phyloP scores from a whole-genome alignment of 2,113 vertebrate genomes.

The Myrmecophaga tridactyla region DNA sequence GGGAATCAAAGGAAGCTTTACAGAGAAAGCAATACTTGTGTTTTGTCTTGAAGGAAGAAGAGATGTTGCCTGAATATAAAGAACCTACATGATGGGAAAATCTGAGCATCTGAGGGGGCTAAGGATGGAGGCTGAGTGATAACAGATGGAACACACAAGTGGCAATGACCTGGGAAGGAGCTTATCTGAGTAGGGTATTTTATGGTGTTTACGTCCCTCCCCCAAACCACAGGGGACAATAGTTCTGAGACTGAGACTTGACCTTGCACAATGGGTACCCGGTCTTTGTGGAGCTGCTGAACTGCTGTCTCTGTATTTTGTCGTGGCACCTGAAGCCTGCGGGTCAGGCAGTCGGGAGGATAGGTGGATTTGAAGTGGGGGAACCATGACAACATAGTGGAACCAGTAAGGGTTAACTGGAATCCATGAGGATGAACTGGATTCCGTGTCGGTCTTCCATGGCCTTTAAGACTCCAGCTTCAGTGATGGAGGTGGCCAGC shows the following conservation, averaged over 20 bases:
- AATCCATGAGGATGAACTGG: no score
- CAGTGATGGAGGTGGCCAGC: not conserved
- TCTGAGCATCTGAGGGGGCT: not conserved
- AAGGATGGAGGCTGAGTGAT: not conserved
- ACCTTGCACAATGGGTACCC: not conserved
- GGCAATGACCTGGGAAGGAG: not conserved
- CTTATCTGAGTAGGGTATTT: not conserved
- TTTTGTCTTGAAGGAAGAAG: not conserved
- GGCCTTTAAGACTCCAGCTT: not conserved
- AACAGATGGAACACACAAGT: not conserved
- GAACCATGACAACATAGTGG: not conserved
- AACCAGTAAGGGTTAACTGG: not conserved
- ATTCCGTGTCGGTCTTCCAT: not conserved
- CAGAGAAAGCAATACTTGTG: not conserved
- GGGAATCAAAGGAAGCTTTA: not conserved
- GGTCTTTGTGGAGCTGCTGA: not conserved
- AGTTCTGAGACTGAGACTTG: not conserved
- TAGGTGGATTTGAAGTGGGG: not conserved
- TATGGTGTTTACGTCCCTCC: no score
- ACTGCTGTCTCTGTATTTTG: not conserved
- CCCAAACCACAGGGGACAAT: not conserved
- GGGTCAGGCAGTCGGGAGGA: not conserved
- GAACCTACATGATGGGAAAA: not conserved
- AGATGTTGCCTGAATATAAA: not conserved
- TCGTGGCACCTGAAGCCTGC: not conserved